Percentiles rank a stretch among this genome's conserved stretches.
These are phyloP conservation scores for Drosophila antonietae DNA, from an alignment of 2,888 invertebrate genomes.

Conservation along the genomic window DNA sequence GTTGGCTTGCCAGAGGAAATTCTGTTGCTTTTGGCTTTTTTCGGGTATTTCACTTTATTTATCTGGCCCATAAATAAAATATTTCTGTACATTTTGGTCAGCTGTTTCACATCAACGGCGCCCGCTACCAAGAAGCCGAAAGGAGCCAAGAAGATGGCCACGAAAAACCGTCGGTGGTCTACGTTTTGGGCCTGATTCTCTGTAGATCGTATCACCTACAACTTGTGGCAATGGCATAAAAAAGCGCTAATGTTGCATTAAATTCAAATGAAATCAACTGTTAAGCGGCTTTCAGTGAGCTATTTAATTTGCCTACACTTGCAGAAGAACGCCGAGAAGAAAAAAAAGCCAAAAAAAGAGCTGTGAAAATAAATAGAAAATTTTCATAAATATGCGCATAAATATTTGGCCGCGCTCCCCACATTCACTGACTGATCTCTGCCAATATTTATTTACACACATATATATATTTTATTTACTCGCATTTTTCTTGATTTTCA, in stretches of 20 bases:
- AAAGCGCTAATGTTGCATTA: constrained; percentile 76
- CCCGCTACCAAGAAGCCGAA: constrained; percentile 45
- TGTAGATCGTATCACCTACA: constrained; percentile 64
- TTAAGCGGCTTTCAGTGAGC: constrained; percentile 77
- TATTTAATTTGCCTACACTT: constrained; percentile 71
- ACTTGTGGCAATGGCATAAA: constrained; percentile 57
- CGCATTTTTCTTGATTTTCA: constrained; percentile 23
- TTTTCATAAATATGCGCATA: constrained; percentile 65
- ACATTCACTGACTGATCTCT: constrained; percentile 24
- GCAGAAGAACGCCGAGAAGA: constrained; percentile 9
- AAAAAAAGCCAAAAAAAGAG: not conserved
- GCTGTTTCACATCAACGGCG: constrained; percentile 77
- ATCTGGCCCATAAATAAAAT: constrained; percentile 74
- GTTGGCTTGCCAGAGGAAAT: constrained; percentile 12
- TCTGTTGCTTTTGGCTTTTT: constrained; percentile 19
- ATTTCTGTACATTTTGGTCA: constrained; percentile 71
- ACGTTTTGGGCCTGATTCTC: constrained; percentile 4
- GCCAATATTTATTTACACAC: constrained; percentile 47
- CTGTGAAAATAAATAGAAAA: constrained; percentile 49
- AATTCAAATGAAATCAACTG: constrained; percentile 79
- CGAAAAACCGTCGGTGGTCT: constrained; percentile 63
- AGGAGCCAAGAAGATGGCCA: constrained; percentile 9
- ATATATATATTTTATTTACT: constrained; percentile 50
- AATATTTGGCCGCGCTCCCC: constrained; percentile 48
- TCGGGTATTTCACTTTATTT: constrained; percentile 63